Base-by-base conservation (phyloP, 92 coral and sea anemone species). In the Ricordea florida region DNA sequence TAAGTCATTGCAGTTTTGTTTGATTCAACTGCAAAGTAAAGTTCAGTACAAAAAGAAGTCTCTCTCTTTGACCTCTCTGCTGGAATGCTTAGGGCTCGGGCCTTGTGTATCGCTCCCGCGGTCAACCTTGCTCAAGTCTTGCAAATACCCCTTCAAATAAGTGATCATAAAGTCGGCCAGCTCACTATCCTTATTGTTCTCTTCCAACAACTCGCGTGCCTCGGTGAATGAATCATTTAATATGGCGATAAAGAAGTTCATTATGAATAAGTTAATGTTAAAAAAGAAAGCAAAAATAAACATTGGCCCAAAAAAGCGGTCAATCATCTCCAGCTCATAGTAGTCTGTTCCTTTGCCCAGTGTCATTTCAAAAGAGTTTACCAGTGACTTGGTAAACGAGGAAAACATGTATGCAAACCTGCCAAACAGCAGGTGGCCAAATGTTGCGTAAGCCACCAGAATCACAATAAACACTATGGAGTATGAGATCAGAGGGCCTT, bases 191-290 rank as follows among this genome's bases (percentile, higher is more conserved):
- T 68, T 86, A 13, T 68, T 60, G 10, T 70, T 76, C 6, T 81
- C 85, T 10, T 83, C 68, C 30, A 78, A 45, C 16, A 49, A 43
- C 13, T 90, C 76, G 9, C 78, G 79, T 9, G 87, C 78, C 6
- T 91, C 97, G 0, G 80, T 83, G 76, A 92, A 92, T 17, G 97
- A 85, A 32, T 94, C 98, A 55, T 88, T 91, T 10, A 94, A 45
- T 60, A 94, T 94, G 21, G 98, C 83, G 30, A 94, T 69, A 62
- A 94, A 94, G 44, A 94, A 84, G 70, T 94, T 94, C 65, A 94
- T 81, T 62, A 91, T 40, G 44, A 94, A 67, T 47, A 94, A 34
- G 0, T 86, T 76, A 70, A 88, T 92, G 3, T 78, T 31, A 74
- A 85, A 42, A 21, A 83, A 80, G 66, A 85, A 94, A 14, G 81